Evolutionary conservation across 2,797 vertebrate species (phyloP).

Genomic region (Falco novaeseelandiae): DNA sequence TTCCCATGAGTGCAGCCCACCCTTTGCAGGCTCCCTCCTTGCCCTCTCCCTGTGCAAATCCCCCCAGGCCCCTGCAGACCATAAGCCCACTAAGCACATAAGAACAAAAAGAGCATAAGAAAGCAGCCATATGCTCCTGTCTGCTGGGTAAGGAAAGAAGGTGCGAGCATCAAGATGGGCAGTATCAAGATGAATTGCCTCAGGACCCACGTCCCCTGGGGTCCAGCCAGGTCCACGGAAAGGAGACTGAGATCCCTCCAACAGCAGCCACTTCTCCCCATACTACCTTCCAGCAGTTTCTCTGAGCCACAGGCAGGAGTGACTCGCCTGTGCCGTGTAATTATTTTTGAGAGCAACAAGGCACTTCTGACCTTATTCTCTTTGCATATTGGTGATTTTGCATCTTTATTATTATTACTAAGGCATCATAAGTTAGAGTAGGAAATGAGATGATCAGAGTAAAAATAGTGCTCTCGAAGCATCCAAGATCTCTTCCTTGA

Average conservation of each 20-base stretch:
- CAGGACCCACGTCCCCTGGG: accelerated
- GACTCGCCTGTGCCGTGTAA: background rate
- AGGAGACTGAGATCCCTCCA: background rate
- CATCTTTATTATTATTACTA: background rate
- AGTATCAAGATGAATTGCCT: background rate
- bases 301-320: background rate
- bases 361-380: background rate
- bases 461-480: background rate
- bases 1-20: background rate
- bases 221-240: background rate
- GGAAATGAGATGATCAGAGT: background rate
- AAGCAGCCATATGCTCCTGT: conserved; percentile 1
- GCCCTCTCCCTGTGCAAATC: background rate
- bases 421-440: background rate
- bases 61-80: accelerated
- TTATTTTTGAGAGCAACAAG: background rate
- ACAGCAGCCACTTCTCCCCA: background rate
- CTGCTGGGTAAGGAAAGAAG: background rate
- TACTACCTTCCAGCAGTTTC: background rate
- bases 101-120: conserved; percentile 5
- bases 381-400: background rate
- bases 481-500: background rate
- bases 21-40: background rate
- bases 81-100: background rate
- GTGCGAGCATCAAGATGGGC: background rate